Evolutionary conservation across 2,797 vertebrate genomes (phyloP).

Genomic region (Sebastes kiyomatsui): DNA sequence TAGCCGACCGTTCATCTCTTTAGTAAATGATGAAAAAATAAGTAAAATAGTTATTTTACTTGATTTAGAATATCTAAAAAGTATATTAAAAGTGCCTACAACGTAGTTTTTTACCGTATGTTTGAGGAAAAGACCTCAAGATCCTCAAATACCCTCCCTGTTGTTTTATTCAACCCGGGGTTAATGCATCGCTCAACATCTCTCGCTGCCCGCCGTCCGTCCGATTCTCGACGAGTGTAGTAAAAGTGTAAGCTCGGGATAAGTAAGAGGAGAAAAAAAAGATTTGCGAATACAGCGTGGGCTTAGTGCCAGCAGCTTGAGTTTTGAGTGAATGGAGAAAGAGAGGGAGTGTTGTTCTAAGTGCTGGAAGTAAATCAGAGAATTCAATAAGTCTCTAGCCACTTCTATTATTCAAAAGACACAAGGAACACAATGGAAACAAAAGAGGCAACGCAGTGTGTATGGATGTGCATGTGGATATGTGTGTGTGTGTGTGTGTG

Average conservation of each 20-base stretch:
- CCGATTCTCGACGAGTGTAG: not conserved
- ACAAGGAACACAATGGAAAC: conserved; percentile 66
- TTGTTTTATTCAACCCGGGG: conserved; percentile 32
- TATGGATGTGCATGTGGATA: not conserved
- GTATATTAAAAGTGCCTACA: not conserved
- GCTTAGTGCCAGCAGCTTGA: conserved; percentile 34
- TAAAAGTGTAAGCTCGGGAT: conserved; percentile 14
- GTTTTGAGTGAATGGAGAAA: conserved; percentile 42
- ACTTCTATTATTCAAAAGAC: conserved; percentile 78
- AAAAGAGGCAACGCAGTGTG: conserved; percentile 56
- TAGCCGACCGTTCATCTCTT: too few species aligned
- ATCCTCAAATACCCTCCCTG: conserved; percentile 5
- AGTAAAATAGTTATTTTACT: not conserved
- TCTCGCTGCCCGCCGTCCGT: not conserved
- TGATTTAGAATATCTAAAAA: not conserved
- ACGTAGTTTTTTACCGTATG: not conserved
- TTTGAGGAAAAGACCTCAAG: not conserved
- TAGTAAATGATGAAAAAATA: not conserved
- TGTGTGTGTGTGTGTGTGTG: conserved; percentile 2
- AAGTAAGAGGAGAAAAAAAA: not conserved
- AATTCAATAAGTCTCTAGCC: conserved; percentile 69
- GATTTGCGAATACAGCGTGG: conserved; percentile 36
- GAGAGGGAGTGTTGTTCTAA: conserved; percentile 46
- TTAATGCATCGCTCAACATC: conserved; percentile 17
- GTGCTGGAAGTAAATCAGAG: conserved; percentile 77